Evolutionary conservation across 2,113 vertebrate genomes (phyloP), one percentile per base, ranked within the genome.

Genomic region (Coturnix japonica): DNA sequence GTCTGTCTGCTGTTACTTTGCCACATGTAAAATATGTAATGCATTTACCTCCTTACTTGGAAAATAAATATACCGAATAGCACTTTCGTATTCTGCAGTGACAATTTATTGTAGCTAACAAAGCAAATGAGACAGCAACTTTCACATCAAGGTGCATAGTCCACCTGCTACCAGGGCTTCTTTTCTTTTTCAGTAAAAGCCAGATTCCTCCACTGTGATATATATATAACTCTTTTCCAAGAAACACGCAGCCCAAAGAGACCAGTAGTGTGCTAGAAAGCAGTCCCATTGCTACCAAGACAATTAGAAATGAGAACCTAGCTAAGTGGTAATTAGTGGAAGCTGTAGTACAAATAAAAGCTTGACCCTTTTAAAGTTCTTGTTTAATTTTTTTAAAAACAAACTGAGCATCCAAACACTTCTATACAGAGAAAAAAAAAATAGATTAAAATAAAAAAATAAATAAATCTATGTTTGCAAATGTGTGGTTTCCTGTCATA

Each of bases 1-100:
- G 46, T 66, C 71, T 76, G 54, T 31, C 71, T 85, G 17, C 1
- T 82, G 91, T 90, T 70, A 20, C 16, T 88, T 87, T 84, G 28
- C 44, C 74, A 44, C 51, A 14, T 1, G 1, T 90, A 57, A 72
- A 49, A 35, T 3, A 41, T 23, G 23, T 72, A 73, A 89, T 74
- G 11, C 37, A 83, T 20, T 72, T 84, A 57, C 4, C 53, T 81
- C 1, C 23, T 65, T 84, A n/a, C n/a, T 26, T 65, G 63, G 44
- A 82, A 37, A 67, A 33, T 35, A 93, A 90, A 81, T 60, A 60
- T 41, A 84, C 69, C 71, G 84, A 90, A 81, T 47, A 28, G 16
- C 28, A 14, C 3, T 91, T 77, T 89, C 47, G 28, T 37, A 59
- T 26, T 63, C 13, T 23, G 31, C 26, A 74, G 31, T 28, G 20